Evolutionary conservation across 2,888 invertebrate genomes (phyloP).

Genomic region (Metellina segmentata): DNA sequence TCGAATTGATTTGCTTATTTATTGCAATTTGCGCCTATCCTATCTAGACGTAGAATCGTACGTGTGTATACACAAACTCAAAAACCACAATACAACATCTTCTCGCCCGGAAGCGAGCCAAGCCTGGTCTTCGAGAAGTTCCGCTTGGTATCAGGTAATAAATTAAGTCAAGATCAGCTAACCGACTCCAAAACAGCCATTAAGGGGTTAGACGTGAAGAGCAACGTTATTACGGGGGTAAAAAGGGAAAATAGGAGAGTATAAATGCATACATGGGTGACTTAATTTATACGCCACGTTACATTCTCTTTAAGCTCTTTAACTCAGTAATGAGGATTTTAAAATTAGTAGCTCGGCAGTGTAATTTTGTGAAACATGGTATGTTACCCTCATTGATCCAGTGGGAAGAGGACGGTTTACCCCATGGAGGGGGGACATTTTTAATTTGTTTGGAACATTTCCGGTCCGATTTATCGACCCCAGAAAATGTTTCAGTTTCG

Average conservation of each 20-base stretch:
- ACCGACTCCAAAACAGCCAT: conserved; percentile 32
- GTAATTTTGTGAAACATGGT: conserved; percentile 61
- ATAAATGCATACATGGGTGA: conserved; percentile 55
- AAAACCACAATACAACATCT: conserved; percentile 32
- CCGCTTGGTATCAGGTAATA: conserved; percentile 44
- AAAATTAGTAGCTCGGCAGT: conserved; percentile 44
- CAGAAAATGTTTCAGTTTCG: neutral
- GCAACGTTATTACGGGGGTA: conserved; percentile 13
- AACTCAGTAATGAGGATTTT: conserved; percentile 61
- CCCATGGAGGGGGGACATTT: conserved; percentile 13
- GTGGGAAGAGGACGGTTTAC: neutral
- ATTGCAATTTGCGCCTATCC: no score
- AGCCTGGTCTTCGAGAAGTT: conserved; percentile 3
- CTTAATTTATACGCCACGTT: conserved; percentile 62
- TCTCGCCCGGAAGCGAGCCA: conserved; percentile 5
- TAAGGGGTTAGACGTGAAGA: conserved; percentile 15
- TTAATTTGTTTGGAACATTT: conserved; percentile 49
- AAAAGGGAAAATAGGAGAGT: conserved; percentile 47
- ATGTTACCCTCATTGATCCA: conserved; percentile 44
- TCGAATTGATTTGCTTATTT: no score
- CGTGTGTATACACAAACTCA: neutral
- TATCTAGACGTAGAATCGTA: no score
- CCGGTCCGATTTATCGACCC: conserved; percentile 41
- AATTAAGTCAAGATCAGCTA: conserved; percentile 58
- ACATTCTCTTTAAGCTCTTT: conserved; percentile 40